Base-by-base conservation (phyloP, 2,797 vertebrate species). In the Heterohyrax brucei region DNA sequence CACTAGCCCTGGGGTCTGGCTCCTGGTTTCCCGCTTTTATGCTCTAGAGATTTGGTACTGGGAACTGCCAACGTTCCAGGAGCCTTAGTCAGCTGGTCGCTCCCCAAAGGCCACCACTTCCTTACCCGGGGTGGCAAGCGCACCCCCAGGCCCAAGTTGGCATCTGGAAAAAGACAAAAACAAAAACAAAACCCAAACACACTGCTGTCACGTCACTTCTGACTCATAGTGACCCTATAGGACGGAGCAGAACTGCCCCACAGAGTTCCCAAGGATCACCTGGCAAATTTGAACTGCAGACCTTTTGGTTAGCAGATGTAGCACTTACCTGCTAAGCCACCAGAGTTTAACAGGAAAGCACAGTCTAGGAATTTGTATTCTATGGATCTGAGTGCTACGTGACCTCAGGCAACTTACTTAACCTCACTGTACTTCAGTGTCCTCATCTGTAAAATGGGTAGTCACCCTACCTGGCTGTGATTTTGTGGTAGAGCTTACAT, bases 351-450 rank as follows among this genome's bases (percentile, higher is more conserved):
- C 3, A 39, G 39, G 39, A 39, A 39, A 39, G 39, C 39, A 39
- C 39, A 8, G 8, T 53, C 75, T 33, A 39, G 77, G 33, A 75
- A 61, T 44, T 73, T 30, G 12, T 46, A 30, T 75, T 91, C 80
- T 10, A 1, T 6, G 39, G 19, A 1, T 88, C 89, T 62, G 12
- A 87, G 48, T 80, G 84, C 87, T 93, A 53, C 44, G 76, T 83
- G 87, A 72, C 4, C 22, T 53, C 5, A 6, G 53, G 7, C 8
- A 26, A 79, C 44, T 39, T 46, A 30, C 3, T 85, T 59, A 89
- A 33, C 85, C 30, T 64, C 83, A 84, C 81, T 95, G 56, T 80
- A 14, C 59, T n/a, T 86, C 89, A 50, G 89, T n/a, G 3, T 30
- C n/a, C 77, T 96, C 19, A 6, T 33, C 50, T 28, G 68, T 44